Evolutionary conservation across 2,888 invertebrate species (phyloP).

Genomic region (Acleris cristana): DNA sequence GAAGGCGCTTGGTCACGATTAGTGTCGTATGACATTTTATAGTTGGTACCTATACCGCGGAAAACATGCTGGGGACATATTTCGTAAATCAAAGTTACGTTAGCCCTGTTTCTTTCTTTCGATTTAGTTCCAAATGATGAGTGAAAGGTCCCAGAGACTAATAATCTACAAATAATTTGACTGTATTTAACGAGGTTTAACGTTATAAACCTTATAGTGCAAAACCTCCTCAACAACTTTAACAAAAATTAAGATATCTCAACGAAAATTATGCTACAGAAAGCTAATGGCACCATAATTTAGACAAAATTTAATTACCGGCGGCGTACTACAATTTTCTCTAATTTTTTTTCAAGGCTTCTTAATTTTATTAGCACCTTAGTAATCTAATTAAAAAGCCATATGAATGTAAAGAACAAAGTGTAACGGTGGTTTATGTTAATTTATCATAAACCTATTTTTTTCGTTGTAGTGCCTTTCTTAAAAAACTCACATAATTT

Average conservation of each 20-base stretch:
- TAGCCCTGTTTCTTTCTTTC: too few relatives aligned
- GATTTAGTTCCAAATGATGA: too few relatives aligned
- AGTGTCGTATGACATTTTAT: constrained; percentile 17
- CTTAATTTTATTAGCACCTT: constrained; percentile 19
- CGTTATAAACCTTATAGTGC: too few relatives aligned
- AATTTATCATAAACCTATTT: too few relatives aligned
- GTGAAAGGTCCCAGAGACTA: too few relatives aligned
- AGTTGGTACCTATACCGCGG: not conserved
- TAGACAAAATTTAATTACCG: constrained; percentile 23
- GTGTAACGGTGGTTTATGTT: too few relatives aligned
- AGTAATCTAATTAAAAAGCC: not conserved
- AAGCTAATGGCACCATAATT: constrained; percentile 30
- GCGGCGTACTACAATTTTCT: constrained; percentile 17
- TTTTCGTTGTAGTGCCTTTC: not conserved
- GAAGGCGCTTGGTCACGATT: constrained; percentile 23
- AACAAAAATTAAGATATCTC: not conserved
- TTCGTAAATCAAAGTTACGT: too few relatives aligned
- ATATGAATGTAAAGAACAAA: too few relatives aligned
- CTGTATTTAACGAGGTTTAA: too few relatives aligned
- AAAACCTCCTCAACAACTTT: not conserved
- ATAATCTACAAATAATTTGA: too few relatives aligned
- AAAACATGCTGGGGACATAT: too few relatives aligned
- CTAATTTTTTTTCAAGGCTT: constrained; percentile 7
- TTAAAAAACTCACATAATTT: constrained; percentile 19
- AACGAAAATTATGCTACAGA: constrained; percentile 9